A percentile compares a stretch with the other conserved stretches of the same genome.
These are phyloP conservation scores for Murina feae DNA, from an alignment of 2,113 vertebrate species.

Conservation along the genomic window DNA sequence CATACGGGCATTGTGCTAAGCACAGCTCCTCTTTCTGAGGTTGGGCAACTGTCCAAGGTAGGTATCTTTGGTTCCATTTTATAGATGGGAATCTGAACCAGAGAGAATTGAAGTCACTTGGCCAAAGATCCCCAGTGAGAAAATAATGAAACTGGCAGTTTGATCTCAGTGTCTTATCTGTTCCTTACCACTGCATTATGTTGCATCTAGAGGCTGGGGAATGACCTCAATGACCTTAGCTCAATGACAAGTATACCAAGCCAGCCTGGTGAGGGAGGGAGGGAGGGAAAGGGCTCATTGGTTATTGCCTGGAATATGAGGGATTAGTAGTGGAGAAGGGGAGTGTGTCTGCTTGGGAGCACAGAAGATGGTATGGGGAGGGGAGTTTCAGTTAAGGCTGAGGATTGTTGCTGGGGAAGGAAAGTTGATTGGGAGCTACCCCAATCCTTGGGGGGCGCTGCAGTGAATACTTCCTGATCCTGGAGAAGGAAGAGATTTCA, in stretches of 20 bases:
- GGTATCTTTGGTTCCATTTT: neutral
- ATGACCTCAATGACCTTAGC: neutral
- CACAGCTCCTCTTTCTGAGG: neutral
- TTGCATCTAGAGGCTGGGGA: neutral
- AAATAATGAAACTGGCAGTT: neutral
- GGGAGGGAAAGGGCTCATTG: neutral
- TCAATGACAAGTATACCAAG: neutral
- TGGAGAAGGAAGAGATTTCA: conserved; percentile 49
- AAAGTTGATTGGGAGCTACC: neutral
- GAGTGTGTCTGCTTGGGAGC: neutral
- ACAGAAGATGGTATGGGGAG: neutral
- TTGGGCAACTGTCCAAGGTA: neutral
- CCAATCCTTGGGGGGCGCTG: neutral
- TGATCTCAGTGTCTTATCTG: neutral
- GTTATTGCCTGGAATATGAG: neutral
- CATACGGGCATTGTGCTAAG: neutral
- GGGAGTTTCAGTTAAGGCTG: neutral
- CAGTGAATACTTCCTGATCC: conserved; percentile 23
- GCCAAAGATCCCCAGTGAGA: neutral
- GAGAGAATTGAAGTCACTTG: neutral
- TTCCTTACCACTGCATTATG: neutral
- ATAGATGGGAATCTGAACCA: neutral
- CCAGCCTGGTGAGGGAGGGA: neutral
- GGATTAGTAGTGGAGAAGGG: neutral
- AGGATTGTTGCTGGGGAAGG: neutral